Evolutionary conservation across 2,888 invertebrate genomes (phyloP), one percentile per base, ranked within the genome.

Genomic region (Drosophila subsilvestris): DNA sequence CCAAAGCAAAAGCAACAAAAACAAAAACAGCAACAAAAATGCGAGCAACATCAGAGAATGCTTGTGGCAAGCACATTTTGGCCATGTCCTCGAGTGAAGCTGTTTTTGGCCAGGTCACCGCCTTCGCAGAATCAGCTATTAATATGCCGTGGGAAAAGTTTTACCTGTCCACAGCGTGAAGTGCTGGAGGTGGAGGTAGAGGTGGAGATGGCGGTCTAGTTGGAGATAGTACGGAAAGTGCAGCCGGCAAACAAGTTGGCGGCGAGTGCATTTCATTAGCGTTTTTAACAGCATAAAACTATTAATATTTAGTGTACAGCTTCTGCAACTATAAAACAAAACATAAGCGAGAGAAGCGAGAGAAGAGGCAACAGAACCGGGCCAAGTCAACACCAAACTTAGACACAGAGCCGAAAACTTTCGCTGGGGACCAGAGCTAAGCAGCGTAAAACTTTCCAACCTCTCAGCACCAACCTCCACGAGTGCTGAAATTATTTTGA

Each of bases 201-300:
- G n/a, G 7, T 1, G n/a, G 10, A 14, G 37, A 1, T 2, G 37
- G 37, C 2, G 14, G 37, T 14, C 1, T 9, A 32, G 32, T 2
- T 32, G 18, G 17, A 27, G 20, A 29, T 37, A n/a, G 37, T 7
- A 3, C 32, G 32, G 14, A 1, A 14, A 37, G 37, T 14, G 10
- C 9, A 51, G 54, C 69, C 60, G 42, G 48, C 55, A 32, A 22
- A 37, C 58, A 32, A 32, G 29, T 32, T 62, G 57, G 17, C 37
- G 27, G 56, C 61, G 62, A 80, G 78, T 78, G 83, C 82, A 86
- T 82, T 82, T 82, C 83, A 82, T 86, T 82, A 82, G 73, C 83
- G 80, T 53, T 78, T 80, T 78, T 82, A 83, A 68, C 78, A 78
- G 68, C 80, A 83, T 80, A 56, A 76, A 86, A 78, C 80, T 86